These are phyloP conservation scores for Engystomops pustulosus DNA, from an alignment of 2,113 vertebrate species.

Conservation along the genomic window DNA sequence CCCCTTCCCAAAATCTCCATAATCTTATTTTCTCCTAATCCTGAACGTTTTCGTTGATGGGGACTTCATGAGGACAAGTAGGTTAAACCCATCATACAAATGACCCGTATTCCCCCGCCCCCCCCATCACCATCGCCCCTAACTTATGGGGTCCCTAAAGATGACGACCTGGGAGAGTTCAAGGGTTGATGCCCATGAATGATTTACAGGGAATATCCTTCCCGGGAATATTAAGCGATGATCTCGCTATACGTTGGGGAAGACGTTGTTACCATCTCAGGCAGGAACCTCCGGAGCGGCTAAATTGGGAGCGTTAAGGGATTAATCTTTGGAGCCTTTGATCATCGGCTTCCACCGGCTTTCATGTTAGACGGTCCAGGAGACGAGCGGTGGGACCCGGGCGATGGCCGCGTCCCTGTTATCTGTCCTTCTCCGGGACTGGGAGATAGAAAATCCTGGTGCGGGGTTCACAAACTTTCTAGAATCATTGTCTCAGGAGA, in stretches of 20 bases:
- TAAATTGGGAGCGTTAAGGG: constrained; percentile 38
- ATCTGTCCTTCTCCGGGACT: too few relatives aligned
- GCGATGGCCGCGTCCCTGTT: not conserved
- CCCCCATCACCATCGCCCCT: too few relatives aligned
- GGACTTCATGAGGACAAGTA: constrained; percentile 17
- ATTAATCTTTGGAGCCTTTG: constrained; percentile 36
- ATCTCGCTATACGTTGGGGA: constrained; percentile 33
- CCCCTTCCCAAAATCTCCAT: too few relatives aligned
- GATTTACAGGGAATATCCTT: constrained; percentile 46
- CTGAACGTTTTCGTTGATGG: constrained; percentile 11
- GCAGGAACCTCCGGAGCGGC: constrained; percentile 31
- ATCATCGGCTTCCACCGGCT: not conserved
- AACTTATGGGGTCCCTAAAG: not conserved
- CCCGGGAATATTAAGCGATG: constrained; percentile 41
- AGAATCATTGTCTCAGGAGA: not conserved
- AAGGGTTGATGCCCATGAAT: constrained; percentile 28
- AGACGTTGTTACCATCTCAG: constrained; percentile 4
- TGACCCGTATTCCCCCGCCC: not conserved
- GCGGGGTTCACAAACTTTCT: constrained; percentile 1
- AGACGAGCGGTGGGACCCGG: not conserved
- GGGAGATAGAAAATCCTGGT: too few relatives aligned
- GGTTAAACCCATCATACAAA: constrained; percentile 1
- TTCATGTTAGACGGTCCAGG: not conserved
- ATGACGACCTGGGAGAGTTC: constrained; percentile 29
- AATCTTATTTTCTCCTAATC: not conserved